Evolutionary conservation across 2,797 vertebrate genomes (phyloP), one percentile per base, ranked within the genome.

Genomic region (Muscicapa comitata): DNA sequence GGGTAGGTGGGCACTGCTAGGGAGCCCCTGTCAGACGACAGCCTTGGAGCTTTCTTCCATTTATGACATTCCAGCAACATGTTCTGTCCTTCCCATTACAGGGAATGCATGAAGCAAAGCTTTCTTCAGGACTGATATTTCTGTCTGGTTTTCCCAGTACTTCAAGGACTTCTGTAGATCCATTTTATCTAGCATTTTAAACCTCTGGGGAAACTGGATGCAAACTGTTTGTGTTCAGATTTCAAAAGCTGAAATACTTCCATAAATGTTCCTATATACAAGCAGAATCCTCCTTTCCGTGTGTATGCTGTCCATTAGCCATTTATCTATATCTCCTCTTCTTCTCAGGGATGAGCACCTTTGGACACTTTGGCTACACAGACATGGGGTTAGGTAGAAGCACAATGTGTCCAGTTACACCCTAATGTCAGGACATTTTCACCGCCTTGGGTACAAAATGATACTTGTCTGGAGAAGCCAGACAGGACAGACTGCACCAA

Each of bases 231-330:
- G 28, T 26, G 28, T 48, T 40, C 31, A 9, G 7, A n/a, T 40
- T 35, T 33, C 21, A 47, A 58, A 75, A 77, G 29, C 4, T 37
- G 29, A 74, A 77, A 70, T 13, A 42, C 9, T 59, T 89, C 14
- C 6, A 9, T 45, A 45, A 67, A 57, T 55, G 26, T 40, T 62
- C 20, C 25, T 43, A 2, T 55, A 3, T 13, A 13, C 3, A 54
- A 72, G 19, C 45, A 40, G 59, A 75, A 40, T 50, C 31, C 31
- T 86, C 33, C 58, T 72, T 59, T 38, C 31, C 18, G 3, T 3
- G 0, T 8, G 6, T 13, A 3, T 8, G 6, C 28, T 75, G 31
- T 6, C 28, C 51, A 1, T n/a, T 19, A 43, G 37, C 10, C 38
- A 38, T 38, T 38, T 38, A 6, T 38, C 14, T 38, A 2, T 54